Conservation (phyloP, 2,888 invertebrate species). For the Alviniconcha strummeri region DNA sequence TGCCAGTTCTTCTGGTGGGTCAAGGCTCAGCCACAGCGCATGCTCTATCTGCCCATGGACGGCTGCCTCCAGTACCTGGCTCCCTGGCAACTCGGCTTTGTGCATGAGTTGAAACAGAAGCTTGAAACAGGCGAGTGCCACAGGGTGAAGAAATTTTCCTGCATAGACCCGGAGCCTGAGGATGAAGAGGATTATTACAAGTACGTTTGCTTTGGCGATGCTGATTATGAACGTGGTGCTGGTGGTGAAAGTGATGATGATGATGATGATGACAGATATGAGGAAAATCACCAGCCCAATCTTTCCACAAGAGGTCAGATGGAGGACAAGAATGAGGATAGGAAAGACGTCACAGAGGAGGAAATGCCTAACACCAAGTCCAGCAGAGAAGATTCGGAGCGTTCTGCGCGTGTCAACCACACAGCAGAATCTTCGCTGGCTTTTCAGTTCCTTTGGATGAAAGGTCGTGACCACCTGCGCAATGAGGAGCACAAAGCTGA, state of each 20-base stretch:
- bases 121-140: background rate
- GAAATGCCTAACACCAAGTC: background rate
- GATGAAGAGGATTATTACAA: background rate
- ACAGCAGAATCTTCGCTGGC: background rate
- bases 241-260: background rate
- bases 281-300: background rate
- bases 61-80: conserved; percentile 13
- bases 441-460: conserved; percentile 25
- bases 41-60: background rate
- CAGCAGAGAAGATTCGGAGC: background rate
- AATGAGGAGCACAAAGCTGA: conserved; percentile 2
- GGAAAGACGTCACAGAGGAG: background rate
- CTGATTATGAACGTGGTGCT: too few relatives aligned
- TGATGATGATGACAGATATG: background rate
- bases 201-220: background rate
- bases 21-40: background rate
- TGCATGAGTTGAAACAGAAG: background rate
- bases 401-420: background rate
- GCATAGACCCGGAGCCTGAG: background rate
- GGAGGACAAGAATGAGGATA: background rate
- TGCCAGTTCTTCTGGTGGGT: conserved; percentile 13
- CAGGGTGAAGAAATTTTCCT: background rate
- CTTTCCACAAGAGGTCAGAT: background rate
- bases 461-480: conserved; percentile 25
- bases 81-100: conserved; percentile 11